Evolutionary conservation across 2,113 vertebrate species (phyloP).

Genomic region (Gallinago media): DNA sequence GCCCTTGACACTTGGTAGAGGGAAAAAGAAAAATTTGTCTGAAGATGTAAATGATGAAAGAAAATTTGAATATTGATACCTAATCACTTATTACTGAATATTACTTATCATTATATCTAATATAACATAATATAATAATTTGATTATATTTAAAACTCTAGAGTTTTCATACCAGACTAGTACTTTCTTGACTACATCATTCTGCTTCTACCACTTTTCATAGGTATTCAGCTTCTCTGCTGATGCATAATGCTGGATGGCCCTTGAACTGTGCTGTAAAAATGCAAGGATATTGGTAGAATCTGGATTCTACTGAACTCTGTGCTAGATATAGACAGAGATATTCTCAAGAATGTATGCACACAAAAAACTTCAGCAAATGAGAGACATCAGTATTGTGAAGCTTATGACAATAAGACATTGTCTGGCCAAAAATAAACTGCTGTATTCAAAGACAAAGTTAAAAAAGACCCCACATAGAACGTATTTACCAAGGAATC

Average conservation of each 20-base stretch:
- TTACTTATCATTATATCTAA: not conserved
- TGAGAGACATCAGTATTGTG: not conserved
- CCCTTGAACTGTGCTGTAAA: not conserved
- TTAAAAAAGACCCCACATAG: not conserved
- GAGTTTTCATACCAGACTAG: not conserved
- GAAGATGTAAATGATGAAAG: not conserved
- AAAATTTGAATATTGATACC: not conserved
- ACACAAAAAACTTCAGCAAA: not conserved
- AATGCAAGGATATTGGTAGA: not conserved
- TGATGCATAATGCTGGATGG: not conserved
- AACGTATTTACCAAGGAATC: not conserved
- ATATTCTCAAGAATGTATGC: not conserved
- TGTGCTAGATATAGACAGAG: not conserved
- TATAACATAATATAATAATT: not conserved
- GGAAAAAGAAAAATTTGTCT: not conserved
- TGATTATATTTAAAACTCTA: not conserved
- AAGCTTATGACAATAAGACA: not conserved
- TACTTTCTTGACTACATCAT: not conserved
- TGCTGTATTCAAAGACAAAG: not conserved
- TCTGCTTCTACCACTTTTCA: not conserved
- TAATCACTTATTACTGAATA: not conserved
- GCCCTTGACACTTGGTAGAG: not conserved
- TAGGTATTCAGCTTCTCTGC: not conserved
- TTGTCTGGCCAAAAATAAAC: not conserved
- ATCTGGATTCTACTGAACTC: not conserved